Evolutionary conservation across 2,888 invertebrate genomes (phyloP).

Genomic region (Ophraella communa): DNA sequence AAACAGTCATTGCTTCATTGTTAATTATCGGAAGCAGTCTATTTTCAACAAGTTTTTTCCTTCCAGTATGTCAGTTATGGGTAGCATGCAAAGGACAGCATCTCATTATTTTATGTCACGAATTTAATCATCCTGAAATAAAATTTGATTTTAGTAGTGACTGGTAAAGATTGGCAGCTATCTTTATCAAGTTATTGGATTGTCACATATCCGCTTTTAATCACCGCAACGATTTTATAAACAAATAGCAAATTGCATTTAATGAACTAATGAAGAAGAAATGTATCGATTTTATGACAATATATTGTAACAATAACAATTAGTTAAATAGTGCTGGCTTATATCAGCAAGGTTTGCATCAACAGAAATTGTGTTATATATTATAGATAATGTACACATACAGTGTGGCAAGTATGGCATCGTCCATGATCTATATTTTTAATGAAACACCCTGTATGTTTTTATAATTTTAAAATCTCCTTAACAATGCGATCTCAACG

Average conservation of each 20-base stretch:
- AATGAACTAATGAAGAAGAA: not conserved
- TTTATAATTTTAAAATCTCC: no score
- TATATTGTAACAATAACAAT: not conserved
- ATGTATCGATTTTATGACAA: not conserved
- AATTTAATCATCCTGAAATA: not conserved
- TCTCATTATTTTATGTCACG: constrained; percentile 4
- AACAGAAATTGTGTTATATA: no score
- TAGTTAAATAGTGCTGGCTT: no score
- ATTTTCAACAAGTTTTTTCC: not conserved
- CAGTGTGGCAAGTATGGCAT: no score
- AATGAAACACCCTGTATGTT: no score
- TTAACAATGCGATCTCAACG: no score
- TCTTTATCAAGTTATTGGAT: constrained; percentile 1
- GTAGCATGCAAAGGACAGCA: not conserved
- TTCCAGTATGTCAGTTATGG: constrained; percentile 7
- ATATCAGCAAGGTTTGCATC: no score
- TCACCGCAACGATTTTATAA: not conserved
- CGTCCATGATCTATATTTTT: no score
- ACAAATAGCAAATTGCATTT: not conserved
- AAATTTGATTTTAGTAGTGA: not conserved
- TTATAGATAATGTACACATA: no score
- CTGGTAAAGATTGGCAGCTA: constrained; percentile 2
- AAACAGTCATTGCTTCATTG: no score
- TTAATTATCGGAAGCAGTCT: not conserved
- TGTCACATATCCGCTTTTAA: not conserved